phyloP scores from a whole-genome alignment of 2,888 invertebrate genomes.

The Odontothrips loti region DNA sequence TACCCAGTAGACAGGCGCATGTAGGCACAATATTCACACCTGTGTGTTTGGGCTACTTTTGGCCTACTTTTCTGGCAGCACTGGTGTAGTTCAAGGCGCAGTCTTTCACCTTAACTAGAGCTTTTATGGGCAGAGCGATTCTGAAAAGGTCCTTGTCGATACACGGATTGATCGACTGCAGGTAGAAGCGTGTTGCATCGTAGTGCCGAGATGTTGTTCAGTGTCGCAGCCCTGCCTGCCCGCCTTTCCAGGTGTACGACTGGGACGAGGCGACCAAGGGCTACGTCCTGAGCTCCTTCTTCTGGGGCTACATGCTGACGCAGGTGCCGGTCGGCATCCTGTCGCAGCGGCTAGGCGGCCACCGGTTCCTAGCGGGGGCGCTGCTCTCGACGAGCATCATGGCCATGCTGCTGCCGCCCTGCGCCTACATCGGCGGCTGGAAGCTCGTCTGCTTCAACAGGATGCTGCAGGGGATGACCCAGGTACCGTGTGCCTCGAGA shows the following conservation, averaged over 20 bases:
- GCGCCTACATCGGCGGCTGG: constrained; percentile 19
- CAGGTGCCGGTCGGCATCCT: background rate
- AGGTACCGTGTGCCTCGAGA: background rate
- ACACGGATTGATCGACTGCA: too few species aligned
- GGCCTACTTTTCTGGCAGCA: too few species aligned
- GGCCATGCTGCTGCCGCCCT: background rate
- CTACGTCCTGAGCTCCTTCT: constrained; percentile 2
- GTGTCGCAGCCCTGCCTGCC: background rate
- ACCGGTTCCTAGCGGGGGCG: background rate
- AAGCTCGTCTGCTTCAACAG: background rate
- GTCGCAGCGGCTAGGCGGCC: background rate
- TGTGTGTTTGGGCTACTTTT: too few species aligned
- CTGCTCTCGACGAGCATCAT: background rate
- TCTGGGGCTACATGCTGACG: constrained; percentile 18
- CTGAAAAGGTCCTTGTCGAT: too few species aligned
- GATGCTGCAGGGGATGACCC: constrained; percentile 8
- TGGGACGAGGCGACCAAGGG: constrained; percentile 8
- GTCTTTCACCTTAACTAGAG: too few species aligned
- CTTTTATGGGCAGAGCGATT: too few species aligned
- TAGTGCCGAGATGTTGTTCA: too few species aligned
- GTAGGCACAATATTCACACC: too few species aligned
- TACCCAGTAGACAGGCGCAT: too few species aligned
- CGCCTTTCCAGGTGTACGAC: background rate
- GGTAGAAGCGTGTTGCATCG: too few species aligned
- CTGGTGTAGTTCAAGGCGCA: too few species aligned